Base-by-base conservation (phyloP, 1,140 invertebrate genomes). In the Eumaeus atala region DNA sequence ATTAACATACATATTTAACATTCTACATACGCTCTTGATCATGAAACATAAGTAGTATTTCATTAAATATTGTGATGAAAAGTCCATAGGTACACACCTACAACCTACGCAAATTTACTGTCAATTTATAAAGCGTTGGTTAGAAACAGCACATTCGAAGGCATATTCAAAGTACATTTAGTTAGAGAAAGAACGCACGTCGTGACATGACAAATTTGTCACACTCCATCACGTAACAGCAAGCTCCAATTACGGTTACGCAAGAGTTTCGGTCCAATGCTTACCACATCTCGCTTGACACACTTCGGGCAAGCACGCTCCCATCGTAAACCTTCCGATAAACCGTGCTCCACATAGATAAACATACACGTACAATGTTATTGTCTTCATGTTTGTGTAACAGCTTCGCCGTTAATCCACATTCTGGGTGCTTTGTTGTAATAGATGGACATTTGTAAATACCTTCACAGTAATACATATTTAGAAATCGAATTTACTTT, bases 241-340 rank as follows among this genome's bases (percentile, higher is more conserved):
- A 54, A 61, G 63, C 58, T 70, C 62, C 66, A 73, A 72, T 72
- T 68, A 66, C 64, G 51, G 53, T 68, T 67, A 58, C 64, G 63
- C 58, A 67, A 70, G 48, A 56, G 61, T 56, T 53, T 40, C 59
- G 56, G 57, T 16, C 60, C 64, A 51, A 57, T 55, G 54, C 54
- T 59, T 62, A 59, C 59, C 56, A 61, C 62, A 64, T 64, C 56
- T 64, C 50, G 34, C 33, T 56, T 63, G 56, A 63, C 67, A 66
- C 51, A 65, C 54, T 59, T 62, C 61, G 51, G 37, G 50, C 38
- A 58, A 52, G 58, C 60, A 48, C 53, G 16, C 40, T 54, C 48
- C 48, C 54, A 54, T 54, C 51, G 51, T 54, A 35, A 54, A 54
- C 34, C 35, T 34, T 33, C 35, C 12, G 40, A 51, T 38, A 14